Percentiles rank a stretch among this genome's conserved stretches.
Conservation (phyloP, 2,888 invertebrate genomes). For the Hanleya hanleyi region DNA sequence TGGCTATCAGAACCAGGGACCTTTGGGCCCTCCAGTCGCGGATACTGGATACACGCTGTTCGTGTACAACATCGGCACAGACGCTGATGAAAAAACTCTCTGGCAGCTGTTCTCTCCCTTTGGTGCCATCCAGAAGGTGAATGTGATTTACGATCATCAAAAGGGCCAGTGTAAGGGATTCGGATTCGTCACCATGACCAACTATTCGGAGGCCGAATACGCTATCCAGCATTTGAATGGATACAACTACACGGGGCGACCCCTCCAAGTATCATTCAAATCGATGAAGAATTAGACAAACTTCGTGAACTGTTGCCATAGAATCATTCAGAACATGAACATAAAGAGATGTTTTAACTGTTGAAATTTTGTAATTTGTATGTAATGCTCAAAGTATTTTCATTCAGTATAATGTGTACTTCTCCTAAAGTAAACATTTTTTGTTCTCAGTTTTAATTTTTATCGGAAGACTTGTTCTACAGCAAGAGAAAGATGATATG, state of each 20-base stretch:
- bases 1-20: not conserved
- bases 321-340: too few relatives aligned
- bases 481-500: too few relatives aligned
- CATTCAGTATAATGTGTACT: too few relatives aligned
- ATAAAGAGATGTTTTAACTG: too few relatives aligned
- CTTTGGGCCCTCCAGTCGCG: not conserved
- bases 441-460: too few relatives aligned
- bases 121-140: slow-evolving; percentile 72
- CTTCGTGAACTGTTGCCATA: too few relatives aligned
- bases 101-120: slow-evolving; percentile 72
- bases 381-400: too few relatives aligned
- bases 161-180: slow-evolving; percentile 71
- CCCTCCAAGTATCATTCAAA: slow-evolving; percentile 71
- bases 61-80: slow-evolving; percentile 73
- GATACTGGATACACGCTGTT: slow-evolving; percentile 66
- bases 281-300: not conserved
- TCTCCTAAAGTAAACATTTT: too few relatives aligned
- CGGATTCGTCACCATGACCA: slow-evolving; percentile 74
- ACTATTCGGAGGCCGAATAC: slow-evolving; percentile 70
- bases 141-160: slow-evolving; percentile 69
- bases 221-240: slow-evolving; percentile 73
- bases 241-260: slow-evolving; percentile 64
- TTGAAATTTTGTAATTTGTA: too few relatives aligned
- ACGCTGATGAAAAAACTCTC: slow-evolving; percentile 71
- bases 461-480: too few relatives aligned